Conservation (phyloP, 2,888 invertebrate genomes). For the Cerastoderma edule region DNA sequence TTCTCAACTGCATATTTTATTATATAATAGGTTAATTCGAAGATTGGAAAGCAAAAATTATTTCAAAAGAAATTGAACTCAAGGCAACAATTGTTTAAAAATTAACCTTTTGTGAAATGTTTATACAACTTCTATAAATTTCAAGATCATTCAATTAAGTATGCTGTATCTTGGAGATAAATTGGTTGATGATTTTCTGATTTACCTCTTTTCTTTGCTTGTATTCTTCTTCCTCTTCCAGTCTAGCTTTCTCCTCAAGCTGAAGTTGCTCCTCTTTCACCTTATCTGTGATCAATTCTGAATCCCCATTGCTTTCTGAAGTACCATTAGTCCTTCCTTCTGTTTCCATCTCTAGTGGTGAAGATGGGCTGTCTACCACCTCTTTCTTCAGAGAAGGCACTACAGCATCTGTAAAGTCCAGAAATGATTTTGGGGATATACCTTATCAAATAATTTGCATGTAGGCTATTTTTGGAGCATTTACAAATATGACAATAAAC, state of each 20-base stretch:
- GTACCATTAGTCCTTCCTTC: neutral
- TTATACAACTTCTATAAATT: too few relatives aligned
- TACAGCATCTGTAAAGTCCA: constrained; percentile 1
- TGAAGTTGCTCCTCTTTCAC: constrained; percentile 46
- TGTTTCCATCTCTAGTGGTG: neutral
- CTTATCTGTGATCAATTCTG: constrained; percentile 40
- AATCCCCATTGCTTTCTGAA: neutral
- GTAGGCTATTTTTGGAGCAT: neutral
- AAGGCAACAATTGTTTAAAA: too few relatives aligned
- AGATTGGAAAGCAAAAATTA: too few relatives aligned
- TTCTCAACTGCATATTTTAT: too few relatives aligned
- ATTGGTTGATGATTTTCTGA: too few relatives aligned
- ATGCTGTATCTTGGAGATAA: too few relatives aligned
- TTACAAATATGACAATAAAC: neutral
- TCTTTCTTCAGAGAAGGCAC: constrained; percentile 6
- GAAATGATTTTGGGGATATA: neutral
- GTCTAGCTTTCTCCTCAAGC: constrained; percentile 22
- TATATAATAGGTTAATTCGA: too few relatives aligned
- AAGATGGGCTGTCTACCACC: constrained; percentile 2
- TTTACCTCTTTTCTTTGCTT: constrained; percentile 49
- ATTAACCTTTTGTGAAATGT: too few relatives aligned
- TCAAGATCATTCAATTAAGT: too few relatives aligned
- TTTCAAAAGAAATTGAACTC: too few relatives aligned
- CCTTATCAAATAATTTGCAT: neutral
- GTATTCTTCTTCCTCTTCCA: constrained; percentile 37